Evolutionary conservation across 1,140 invertebrate genomes (phyloP).

Genomic region (Drosophila biarmipes): DNA sequence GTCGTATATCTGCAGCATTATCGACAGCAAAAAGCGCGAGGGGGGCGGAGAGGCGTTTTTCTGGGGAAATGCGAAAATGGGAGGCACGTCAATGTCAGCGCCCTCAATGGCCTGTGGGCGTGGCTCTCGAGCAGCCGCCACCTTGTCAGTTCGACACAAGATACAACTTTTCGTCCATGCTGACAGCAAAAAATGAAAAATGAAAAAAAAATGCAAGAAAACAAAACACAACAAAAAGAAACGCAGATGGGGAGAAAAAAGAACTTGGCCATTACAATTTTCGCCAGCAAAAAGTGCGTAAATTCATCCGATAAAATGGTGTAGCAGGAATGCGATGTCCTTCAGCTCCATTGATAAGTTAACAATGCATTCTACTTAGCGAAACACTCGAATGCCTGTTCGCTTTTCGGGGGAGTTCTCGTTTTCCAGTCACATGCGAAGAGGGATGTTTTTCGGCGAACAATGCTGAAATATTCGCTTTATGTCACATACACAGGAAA

Average conservation of each 20-base stretch:
- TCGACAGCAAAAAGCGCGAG: background rate
- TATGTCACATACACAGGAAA: background rate
- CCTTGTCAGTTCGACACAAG: slow-evolving; percentile 4
- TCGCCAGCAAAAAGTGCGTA: slow-evolving; percentile 48
- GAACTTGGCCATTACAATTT: slow-evolving; percentile 53
- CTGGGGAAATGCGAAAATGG: background rate
- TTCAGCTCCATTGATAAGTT: slow-evolving; percentile 58
- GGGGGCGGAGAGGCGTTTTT: background rate
- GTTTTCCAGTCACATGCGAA: background rate
- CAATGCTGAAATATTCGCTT: slow-evolving; percentile 1
- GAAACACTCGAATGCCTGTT: slow-evolving; percentile 20
- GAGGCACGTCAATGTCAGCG: slow-evolving; percentile 57
- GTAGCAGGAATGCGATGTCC: slow-evolving; percentile 51
- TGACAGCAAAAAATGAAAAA: slow-evolving; percentile 10
- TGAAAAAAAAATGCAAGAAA: background rate
- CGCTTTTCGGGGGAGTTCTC: background rate
- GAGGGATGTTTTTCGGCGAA: background rate
- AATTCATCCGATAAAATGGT: slow-evolving; percentile 68
- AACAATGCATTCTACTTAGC: slow-evolving; percentile 57
- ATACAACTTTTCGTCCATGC: slow-evolving; percentile 38
- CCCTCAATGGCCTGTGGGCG: slow-evolving; percentile 50
- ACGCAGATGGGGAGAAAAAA: slow-evolving; percentile 8
- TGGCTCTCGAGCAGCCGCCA: background rate
- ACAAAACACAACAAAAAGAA: slow-evolving; percentile 8
- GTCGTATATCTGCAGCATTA: slow-evolving; percentile 25